Evolutionary conservation across 1,140 invertebrate species (phyloP).

Genomic region (Lepidurus apus): DNA sequence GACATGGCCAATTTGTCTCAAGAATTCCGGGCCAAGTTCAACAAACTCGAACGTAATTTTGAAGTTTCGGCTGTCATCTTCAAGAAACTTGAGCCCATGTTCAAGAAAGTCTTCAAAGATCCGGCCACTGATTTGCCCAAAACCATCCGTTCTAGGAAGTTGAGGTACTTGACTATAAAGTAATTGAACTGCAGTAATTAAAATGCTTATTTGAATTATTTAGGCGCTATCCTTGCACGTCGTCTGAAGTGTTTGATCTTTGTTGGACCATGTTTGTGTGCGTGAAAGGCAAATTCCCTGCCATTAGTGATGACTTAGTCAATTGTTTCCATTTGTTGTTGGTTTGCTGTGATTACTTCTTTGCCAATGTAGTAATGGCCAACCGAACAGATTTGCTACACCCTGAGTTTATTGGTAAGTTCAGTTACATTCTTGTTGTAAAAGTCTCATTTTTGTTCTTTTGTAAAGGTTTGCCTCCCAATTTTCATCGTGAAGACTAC

Average conservation of each 20-base stretch:
- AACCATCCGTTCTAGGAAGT: slow-evolving; percentile 61
- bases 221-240: slow-evolving; percentile 63
- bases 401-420: slow-evolving; percentile 68
- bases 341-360: slow-evolving; percentile 85
- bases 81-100: slow-evolving; percentile 87
- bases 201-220: slow-evolving; percentile 39
- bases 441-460: slow-evolving; percentile 33
- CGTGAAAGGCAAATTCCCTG: slow-evolving; percentile 77
- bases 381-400: slow-evolving; percentile 80
- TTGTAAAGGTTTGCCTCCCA: slow-evolving; percentile 60
- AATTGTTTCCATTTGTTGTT: slow-evolving; percentile 89
- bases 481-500: slow-evolving; percentile 64
- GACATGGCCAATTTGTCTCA: slow-evolving; percentile 85
- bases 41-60: slow-evolving; percentile 84
- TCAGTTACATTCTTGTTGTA: slow-evolving; percentile 27
- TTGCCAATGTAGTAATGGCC: slow-evolving; percentile 73
- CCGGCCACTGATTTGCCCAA: slow-evolving; percentile 55
- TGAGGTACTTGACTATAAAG: slow-evolving; percentile 52
- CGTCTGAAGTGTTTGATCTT: slow-evolving; percentile 81
- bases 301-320: slow-evolving; percentile 84
- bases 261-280: slow-evolving; percentile 88
- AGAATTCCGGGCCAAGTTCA: slow-evolving; percentile 78
- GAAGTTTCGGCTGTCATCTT: slow-evolving; percentile 90
- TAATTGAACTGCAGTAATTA: neutral
- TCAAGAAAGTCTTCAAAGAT: slow-evolving; percentile 70